Percentiles rank a stretch among this genome's conserved stretches.
Conservation (phyloP, 2,797 vertebrate genomes). For the Margarornis squamiger region DNA sequence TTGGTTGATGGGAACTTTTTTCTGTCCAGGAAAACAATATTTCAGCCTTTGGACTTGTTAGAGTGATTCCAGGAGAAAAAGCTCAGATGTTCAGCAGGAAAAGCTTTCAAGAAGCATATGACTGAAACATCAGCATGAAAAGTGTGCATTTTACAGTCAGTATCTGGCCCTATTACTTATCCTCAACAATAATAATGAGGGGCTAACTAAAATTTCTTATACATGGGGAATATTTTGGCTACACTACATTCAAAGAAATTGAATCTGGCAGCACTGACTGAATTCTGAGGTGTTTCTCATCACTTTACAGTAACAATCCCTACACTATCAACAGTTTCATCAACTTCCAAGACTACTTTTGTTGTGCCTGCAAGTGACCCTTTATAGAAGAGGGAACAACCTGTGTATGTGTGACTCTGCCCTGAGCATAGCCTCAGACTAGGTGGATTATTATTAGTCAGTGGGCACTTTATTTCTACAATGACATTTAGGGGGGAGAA, state of each 20-base stretch:
- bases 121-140: neutral
- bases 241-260: rapidly evolving
- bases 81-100: rapidly evolving
- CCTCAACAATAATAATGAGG: rapidly evolving
- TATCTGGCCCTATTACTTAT: neutral
- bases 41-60: neutral
- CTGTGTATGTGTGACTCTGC: neutral
- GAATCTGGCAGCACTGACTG: neutral
- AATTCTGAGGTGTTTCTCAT: neutral
- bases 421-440: neutral
- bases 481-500: neutral
- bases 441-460: rapidly evolving
- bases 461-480: neutral
- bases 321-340: neutral
- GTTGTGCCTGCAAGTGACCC: neutral
- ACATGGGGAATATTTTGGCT: neutral
- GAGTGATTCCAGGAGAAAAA: neutral
- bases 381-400: neutral
- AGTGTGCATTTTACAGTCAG: neutral
- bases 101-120: neutral
- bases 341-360: neutral
- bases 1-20: neutral
- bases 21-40: neutral
- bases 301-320: neutral
- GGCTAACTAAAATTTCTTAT: neutral